These are phyloP conservation scores for Electrona antarctica DNA, from an alignment of 2,113 vertebrate genomes.

Conservation along the genomic window DNA sequence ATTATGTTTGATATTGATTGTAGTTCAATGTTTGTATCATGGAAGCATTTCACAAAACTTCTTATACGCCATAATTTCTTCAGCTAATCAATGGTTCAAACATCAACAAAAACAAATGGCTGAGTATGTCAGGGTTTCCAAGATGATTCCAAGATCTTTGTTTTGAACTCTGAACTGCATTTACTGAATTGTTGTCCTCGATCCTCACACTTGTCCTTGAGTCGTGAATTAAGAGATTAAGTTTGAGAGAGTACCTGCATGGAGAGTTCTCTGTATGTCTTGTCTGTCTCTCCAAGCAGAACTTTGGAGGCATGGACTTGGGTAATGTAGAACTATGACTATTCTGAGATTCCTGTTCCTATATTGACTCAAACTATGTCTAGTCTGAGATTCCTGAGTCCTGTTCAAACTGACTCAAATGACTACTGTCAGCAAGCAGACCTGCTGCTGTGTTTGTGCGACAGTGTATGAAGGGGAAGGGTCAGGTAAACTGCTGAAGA, in stretches of 20 bases:
- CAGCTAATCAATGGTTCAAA: constrained; percentile 33
- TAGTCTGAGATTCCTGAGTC: neutral
- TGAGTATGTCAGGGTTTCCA: neutral
- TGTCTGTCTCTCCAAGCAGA: neutral
- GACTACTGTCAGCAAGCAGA: neutral
- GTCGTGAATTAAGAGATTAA: constrained; percentile 56
- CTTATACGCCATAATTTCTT: neutral
- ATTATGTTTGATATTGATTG: neutral
- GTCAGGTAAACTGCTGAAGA: constrained; percentile 46
- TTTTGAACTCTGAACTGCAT: constrained; percentile 22
- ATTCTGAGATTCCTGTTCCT: neutral
- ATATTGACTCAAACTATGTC: neutral
- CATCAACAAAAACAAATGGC: constrained; percentile 5
- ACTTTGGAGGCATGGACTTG: neutral
- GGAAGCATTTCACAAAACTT: neutral
- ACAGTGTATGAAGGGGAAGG: neutral
- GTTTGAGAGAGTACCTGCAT: neutral
- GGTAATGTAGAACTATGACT: too few relatives aligned
- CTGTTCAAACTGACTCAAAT: neutral
- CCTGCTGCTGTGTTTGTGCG: constrained; percentile 4
- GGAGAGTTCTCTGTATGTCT: neutral
- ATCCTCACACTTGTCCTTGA: constrained; percentile 50
- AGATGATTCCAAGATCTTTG: too few relatives aligned
- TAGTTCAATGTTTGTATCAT: neutral
- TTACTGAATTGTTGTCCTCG: neutral